phyloP scores from a whole-genome alignment of 2,888 invertebrate species.

The Gastrophysa polygoni region DNA sequence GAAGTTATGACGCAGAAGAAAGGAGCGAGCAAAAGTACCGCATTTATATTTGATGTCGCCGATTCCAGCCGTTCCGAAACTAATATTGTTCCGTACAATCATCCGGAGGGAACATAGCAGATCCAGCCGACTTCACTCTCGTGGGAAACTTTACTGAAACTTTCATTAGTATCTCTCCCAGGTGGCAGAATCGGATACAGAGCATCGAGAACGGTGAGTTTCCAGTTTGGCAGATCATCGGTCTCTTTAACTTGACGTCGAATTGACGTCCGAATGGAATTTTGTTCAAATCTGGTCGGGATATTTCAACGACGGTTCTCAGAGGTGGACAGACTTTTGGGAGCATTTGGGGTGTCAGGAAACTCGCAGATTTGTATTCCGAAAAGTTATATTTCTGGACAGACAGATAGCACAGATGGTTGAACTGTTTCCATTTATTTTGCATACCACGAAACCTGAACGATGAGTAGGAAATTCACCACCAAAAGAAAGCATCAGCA shows the following conservation, averaged over 20 bases:
- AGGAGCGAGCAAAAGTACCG: slow-evolving; percentile 26
- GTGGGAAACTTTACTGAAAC: slow-evolving; percentile 40
- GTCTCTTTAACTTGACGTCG: slow-evolving; percentile 40
- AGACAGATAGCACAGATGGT: too few relatives aligned
- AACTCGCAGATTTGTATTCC: too few relatives aligned
- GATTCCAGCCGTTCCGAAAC: slow-evolving; percentile 25
- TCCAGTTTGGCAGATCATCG: slow-evolving; percentile 43
- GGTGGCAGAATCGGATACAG: slow-evolving; percentile 34
- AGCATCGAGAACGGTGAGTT: slow-evolving; percentile 38
- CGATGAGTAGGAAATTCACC: too few relatives aligned
- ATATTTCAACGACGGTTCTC: slow-evolving; percentile 18
- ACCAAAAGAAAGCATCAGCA: too few relatives aligned
- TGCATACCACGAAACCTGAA: too few relatives aligned
- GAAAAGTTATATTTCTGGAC: too few relatives aligned
- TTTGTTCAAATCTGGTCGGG: slow-evolving; percentile 18
- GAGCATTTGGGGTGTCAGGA: not conserved
- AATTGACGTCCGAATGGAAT: slow-evolving; percentile 28
- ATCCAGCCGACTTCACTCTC: slow-evolving; percentile 31
- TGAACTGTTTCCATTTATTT: too few relatives aligned
- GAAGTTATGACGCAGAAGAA: slow-evolving; percentile 27
- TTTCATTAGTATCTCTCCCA: slow-evolving; percentile 42
- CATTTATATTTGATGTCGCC: slow-evolving; percentile 40
- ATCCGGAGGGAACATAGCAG: slow-evolving; percentile 34
- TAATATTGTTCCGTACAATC: slow-evolving; percentile 34
- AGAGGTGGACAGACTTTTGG: not conserved